These are phyloP conservation scores for Trachelus iudaicus DNA, from an alignment of 2,888 invertebrate genomes.

Conservation along the genomic window DNA sequence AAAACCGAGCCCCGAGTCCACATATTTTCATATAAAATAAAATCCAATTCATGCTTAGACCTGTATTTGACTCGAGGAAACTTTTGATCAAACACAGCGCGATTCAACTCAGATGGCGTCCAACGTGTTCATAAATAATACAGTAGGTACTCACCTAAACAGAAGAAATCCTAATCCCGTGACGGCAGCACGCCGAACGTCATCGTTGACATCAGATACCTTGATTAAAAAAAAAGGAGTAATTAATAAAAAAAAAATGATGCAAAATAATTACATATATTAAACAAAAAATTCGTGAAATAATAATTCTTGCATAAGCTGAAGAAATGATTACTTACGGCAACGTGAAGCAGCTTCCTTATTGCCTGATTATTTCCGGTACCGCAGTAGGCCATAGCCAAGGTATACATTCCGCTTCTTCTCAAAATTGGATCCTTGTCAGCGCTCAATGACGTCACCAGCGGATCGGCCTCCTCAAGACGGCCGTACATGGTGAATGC, in stretches of 20 bases:
- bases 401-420: conserved; percentile 96
- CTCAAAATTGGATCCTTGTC: conserved; percentile 96
- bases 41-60: too few relatives aligned
- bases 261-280: not conserved
- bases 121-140: not conserved
- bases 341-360: conserved; percentile 92
- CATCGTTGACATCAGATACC: conserved; percentile 97
- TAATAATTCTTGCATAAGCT: not conserved
- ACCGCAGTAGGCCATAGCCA: conserved; percentile 98
- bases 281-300: not conserved
- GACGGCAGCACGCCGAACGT: conserved; percentile 97
- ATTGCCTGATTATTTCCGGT: conserved; percentile 98
- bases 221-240: conserved; percentile 47
- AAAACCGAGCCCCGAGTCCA: too few relatives aligned
- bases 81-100: too few relatives aligned
- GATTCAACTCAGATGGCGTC: too few relatives aligned
- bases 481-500: conserved; percentile 97
- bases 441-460: conserved; percentile 87
- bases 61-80: too few relatives aligned
- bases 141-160: conserved; percentile 75
- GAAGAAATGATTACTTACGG: conserved; percentile 72
- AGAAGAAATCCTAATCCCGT: conserved; percentile 98
- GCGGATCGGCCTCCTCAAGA: conserved; percentile 94
- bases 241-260: not conserved
- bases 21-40: too few relatives aligned